Evolutionary conservation across 1,140 invertebrate genomes (phyloP), one percentile per base, ranked within the genome.

Genomic region (Pseudomyrmex cubaensis): DNA sequence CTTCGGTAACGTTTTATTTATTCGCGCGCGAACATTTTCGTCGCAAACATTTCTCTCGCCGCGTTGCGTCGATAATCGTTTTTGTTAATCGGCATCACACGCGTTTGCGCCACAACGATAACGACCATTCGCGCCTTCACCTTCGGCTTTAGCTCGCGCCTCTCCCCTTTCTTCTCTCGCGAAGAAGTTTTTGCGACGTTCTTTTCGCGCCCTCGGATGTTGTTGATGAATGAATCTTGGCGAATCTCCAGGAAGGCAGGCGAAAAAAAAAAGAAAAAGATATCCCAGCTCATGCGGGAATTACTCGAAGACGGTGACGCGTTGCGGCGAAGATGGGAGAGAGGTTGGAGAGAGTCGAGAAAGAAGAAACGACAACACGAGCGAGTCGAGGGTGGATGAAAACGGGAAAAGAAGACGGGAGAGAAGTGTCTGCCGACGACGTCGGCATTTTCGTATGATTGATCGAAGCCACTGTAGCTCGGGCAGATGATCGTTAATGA

Each of bases 211-310:
- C 87, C 89, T 87, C 83, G 87, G 77, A 89, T 87, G 77, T 50
- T 78, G 69, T 83, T 90, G 89, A 90, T 90, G 87, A 90, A 90
- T 90, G 89, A 87, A 87, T 90, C 85, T 88, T 89, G 88, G 88
- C 88, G 80, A 88, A 84, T 67, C 84, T 90, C 89, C 88, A 88
- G 88, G 74, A 76, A 59, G 73, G 78, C 44, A 64, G 74, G 64
- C 56, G 56, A 72, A 89, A 87, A 90, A 90, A 90, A 89, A 72
- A 89, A n/a, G n/a, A n/a, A 89, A 90, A 90, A 90, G 77, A 87
- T 87, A 88, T 85, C 75, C 66, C 73, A 82, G 87, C 75, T 82
- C 80, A 82, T 86, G 85, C 70, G 75, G 76, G 80, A 89, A 90
- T 90, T 86, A 90, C 87, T 87, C 84, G 73, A 88, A 88, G 88